Evolutionary conservation across 1,140 invertebrate species (phyloP).

Genomic region (Gerris buenoi): DNA sequence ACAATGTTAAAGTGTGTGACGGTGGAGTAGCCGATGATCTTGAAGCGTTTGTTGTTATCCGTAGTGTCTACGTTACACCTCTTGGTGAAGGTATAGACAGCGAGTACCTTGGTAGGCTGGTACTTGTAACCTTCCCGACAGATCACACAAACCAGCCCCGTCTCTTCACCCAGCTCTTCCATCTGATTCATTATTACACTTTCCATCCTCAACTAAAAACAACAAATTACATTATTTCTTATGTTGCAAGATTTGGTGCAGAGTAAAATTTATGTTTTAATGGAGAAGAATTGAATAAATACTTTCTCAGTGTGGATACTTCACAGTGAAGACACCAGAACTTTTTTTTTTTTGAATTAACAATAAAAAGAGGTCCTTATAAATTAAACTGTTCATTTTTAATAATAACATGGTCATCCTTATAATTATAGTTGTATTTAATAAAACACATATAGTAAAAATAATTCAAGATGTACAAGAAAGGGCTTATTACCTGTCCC

Average conservation of each 20-base stretch:
- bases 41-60: conserved; percentile 66
- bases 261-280: too few relatives aligned
- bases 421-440: too few relatives aligned
- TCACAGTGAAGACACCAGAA: too few relatives aligned
- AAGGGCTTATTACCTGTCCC: conserved; percentile 49
- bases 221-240: not conserved
- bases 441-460: too few relatives aligned
- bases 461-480: not conserved
- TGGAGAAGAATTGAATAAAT: too few relatives aligned
- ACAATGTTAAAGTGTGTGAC: conserved; percentile 98
- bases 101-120: conserved; percentile 77
- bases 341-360: too few relatives aligned
- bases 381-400: too few relatives aligned
- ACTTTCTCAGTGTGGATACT: too few relatives aligned
- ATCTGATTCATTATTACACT: conserved; percentile 81
- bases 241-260: too few relatives aligned
- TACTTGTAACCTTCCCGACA: conserved; percentile 95
- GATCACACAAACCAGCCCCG: conserved; percentile 91
- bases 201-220: conserved; percentile 59
- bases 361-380: too few relatives aligned
- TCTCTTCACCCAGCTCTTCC: conserved; percentile 87
- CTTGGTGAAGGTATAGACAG: conserved; percentile 95
- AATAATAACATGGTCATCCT: too few relatives aligned
- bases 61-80: conserved; percentile 87
- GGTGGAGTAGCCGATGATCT: conserved; percentile 76